Conservation (phyloP, 2,113 vertebrate species). For the Bungarus multicinctus region DNA sequence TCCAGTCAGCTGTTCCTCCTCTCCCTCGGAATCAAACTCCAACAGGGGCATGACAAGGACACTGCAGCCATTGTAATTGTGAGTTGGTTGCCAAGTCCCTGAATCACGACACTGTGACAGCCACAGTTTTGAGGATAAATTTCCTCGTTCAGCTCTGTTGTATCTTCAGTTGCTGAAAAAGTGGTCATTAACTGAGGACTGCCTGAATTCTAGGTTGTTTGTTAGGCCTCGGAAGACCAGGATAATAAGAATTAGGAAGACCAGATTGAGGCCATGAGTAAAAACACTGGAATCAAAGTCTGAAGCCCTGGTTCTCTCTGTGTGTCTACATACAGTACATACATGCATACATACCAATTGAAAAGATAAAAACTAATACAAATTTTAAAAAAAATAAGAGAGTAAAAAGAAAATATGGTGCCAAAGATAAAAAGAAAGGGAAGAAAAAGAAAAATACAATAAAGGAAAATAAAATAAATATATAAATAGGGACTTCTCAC, state of each 20-base stretch:
- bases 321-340: background rate
- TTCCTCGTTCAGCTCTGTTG: background rate
- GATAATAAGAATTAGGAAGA: background rate
- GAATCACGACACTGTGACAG: background rate
- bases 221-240: background rate
- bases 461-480: background rate
- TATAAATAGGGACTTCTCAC: background rate
- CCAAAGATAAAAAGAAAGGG: background rate
- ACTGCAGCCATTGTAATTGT: background rate
- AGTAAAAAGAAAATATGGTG: background rate
- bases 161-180: background rate
- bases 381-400: background rate
- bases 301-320: background rate
- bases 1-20: too few relatives aligned
- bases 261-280: background rate
- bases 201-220: background rate
- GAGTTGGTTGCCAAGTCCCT: background rate
- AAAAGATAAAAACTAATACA: background rate
- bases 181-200: background rate
- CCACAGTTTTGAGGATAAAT: background rate
- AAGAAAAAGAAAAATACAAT: background rate
- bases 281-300: background rate
- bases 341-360: background rate
- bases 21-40: too few relatives aligned
- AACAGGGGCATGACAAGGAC: background rate